phyloP scores from a whole-genome alignment of 2,113 vertebrate species.

The Sebastes fasciatus region DNA sequence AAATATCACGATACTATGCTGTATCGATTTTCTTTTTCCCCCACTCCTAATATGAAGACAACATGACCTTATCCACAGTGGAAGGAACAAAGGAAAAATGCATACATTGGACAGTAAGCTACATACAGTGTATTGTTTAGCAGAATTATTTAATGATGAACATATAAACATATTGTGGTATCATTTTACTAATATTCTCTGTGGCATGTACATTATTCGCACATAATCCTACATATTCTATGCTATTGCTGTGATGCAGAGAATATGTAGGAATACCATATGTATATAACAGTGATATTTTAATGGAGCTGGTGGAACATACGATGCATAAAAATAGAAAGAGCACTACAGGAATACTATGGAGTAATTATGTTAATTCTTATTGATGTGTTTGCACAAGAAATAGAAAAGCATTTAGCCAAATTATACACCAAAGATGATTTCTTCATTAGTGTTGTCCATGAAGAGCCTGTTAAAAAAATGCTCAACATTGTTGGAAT shows the following conservation, averaged over 20 bases:
- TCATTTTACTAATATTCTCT: neutral
- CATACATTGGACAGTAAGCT: neutral
- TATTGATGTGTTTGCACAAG: neutral
- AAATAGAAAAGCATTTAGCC: neutral
- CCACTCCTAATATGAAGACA: neutral
- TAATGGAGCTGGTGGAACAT: neutral
- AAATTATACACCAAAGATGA: neutral
- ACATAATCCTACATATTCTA: too few species aligned
- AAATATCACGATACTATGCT: too few species aligned
- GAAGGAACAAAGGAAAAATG: neutral
- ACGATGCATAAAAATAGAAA: neutral
- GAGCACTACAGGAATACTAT: neutral
- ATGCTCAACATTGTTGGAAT: neutral
- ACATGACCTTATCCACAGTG: neutral
- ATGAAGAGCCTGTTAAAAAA: neutral
- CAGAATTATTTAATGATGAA: neutral
- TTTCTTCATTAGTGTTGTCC: neutral
- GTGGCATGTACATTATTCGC: too few species aligned
- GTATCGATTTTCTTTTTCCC: neutral
- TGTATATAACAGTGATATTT: neutral
- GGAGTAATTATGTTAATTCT: neutral
- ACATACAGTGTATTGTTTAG: neutral
- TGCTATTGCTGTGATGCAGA: neutral
- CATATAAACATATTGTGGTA: neutral
- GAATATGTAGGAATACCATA: neutral